Conservation (phyloP, 2,797 vertebrate species). For the Myotis daubentonii region DNA sequence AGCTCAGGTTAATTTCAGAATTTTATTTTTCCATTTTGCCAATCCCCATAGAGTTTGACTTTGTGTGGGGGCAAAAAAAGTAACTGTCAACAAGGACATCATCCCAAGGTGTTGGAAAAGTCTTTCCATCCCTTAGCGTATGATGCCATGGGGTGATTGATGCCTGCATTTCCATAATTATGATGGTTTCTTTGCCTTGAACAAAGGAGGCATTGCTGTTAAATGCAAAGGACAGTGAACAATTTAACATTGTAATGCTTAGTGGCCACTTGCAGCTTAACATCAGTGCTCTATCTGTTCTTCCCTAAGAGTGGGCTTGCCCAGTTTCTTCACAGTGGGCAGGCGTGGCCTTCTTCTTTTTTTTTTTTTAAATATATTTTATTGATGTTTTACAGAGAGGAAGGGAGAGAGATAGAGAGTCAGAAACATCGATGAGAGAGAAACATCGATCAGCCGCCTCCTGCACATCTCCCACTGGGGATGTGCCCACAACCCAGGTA, state of each 20-base stretch:
- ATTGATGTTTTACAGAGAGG: no score
- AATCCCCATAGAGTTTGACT: not conserved
- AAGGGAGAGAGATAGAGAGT: no score
- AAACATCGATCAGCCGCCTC: no score
- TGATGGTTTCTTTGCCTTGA: not conserved
- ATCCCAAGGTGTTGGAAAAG: not conserved
- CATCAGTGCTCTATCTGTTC: not conserved
- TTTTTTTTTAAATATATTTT: no score
- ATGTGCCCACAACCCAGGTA: no score
- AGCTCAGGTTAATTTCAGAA: not conserved
- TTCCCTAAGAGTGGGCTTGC: not conserved
- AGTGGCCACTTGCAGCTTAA: not conserved
- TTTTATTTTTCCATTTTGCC: constrained; percentile 3
- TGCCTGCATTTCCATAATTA: constrained; percentile 11
- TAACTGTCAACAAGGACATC: not conserved
- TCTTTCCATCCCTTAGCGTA: not conserved
- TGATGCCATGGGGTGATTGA: not conserved
- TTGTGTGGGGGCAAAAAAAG: not conserved
- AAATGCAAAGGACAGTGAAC: not conserved
- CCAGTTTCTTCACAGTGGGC: not conserved
- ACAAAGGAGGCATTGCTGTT: constrained; percentile 40
- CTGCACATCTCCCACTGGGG: no score
- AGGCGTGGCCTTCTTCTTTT: accelerated
- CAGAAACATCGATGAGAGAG: no score
- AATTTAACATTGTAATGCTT: not conserved